Percentiles rank a stretch among this genome's conserved stretches.
phyloP scores from a whole-genome alignment of 1,140 invertebrate genomes.

The Diabrotica undecimpunctata region DNA sequence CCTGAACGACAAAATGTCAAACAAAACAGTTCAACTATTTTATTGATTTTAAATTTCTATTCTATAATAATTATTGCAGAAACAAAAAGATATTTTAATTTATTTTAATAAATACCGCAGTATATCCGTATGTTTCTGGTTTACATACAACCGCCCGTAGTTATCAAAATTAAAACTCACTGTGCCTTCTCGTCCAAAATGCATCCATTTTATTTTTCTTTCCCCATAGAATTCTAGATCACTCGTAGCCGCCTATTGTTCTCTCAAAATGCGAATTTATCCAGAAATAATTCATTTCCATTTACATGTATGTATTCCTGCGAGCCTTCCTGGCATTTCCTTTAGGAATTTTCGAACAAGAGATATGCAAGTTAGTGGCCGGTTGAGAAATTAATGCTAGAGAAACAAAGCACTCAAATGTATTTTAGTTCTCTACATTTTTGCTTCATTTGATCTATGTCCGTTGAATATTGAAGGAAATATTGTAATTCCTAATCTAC shows the following conservation, averaged over 20 bases:
- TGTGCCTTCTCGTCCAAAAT: too few species aligned
- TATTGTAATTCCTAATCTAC: too few species aligned
- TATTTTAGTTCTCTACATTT: neutral
- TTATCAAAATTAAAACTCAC: too few species aligned
- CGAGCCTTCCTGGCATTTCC: neutral
- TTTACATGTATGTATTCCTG: conserved; percentile 2
- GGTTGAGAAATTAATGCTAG: neutral
- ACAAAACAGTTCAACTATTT: too few species aligned
- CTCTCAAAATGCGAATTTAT: conserved; percentile 1
- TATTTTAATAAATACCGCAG: neutral
- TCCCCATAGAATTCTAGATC: neutral
- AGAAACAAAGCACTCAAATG: neutral
- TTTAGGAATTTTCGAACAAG: neutral
- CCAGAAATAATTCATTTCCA: neutral
- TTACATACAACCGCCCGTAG: neutral
- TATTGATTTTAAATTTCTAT: too few species aligned
- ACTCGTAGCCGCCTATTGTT: neutral
- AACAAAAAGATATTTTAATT: too few species aligned
- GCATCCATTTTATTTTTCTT: neutral
- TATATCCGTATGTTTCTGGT: neutral
- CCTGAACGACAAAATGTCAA: too few species aligned
- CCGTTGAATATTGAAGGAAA: too few species aligned
- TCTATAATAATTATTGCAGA: too few species aligned
- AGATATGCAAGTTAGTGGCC: neutral
- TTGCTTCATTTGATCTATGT: too few species aligned